phyloP scores from a whole-genome alignment of 2,888 invertebrate species.

The Sclerodermus sp. region DNA sequence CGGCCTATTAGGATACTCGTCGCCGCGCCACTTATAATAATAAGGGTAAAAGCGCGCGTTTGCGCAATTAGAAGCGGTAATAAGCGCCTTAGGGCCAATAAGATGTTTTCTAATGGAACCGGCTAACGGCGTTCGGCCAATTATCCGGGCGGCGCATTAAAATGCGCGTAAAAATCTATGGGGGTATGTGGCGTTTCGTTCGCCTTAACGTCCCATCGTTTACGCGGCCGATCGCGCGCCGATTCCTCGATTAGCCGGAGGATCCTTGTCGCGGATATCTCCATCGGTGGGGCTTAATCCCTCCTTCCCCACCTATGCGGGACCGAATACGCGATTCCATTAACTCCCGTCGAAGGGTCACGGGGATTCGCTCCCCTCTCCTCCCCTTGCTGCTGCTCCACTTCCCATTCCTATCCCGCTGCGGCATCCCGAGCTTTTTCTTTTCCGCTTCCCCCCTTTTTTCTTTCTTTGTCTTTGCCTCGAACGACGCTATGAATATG shows the following conservation, averaged over 20 bases:
- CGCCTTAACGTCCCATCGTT: slow-evolving; percentile 11
- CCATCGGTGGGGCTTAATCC: slow-evolving; percentile 14
- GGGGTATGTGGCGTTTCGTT: background rate
- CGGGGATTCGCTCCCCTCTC: background rate
- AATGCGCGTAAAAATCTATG: slow-evolving; percentile 21
- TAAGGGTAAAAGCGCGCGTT: slow-evolving; percentile 48
- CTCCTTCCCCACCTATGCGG: slow-evolving; percentile 5
- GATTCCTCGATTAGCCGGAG: background rate
- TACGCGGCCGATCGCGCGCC: background rate
- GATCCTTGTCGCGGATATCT: slow-evolving; percentile 8
- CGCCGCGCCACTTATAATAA: slow-evolving; percentile 43
- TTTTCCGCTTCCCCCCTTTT: slow-evolving; percentile 9
- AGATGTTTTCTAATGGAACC: slow-evolving; percentile 54
- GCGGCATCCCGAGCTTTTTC: background rate
- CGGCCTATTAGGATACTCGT: slow-evolving; percentile 39
- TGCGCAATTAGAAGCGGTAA: slow-evolving; percentile 49
- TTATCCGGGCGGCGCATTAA: slow-evolving; percentile 42
- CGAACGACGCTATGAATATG: slow-evolving; percentile 46
- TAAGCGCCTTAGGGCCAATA: slow-evolving; percentile 55
- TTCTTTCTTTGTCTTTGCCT: slow-evolving; percentile 27
- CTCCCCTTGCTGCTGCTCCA: too few relatives aligned
- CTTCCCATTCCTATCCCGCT: background rate
- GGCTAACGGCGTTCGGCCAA: slow-evolving; percentile 50
- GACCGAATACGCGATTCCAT: slow-evolving; percentile 12
- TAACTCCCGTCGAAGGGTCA: slow-evolving; percentile 3